Evolutionary conservation across 2,888 invertebrate species (phyloP).

Genomic region (Tuberolachnus salignus): DNA sequence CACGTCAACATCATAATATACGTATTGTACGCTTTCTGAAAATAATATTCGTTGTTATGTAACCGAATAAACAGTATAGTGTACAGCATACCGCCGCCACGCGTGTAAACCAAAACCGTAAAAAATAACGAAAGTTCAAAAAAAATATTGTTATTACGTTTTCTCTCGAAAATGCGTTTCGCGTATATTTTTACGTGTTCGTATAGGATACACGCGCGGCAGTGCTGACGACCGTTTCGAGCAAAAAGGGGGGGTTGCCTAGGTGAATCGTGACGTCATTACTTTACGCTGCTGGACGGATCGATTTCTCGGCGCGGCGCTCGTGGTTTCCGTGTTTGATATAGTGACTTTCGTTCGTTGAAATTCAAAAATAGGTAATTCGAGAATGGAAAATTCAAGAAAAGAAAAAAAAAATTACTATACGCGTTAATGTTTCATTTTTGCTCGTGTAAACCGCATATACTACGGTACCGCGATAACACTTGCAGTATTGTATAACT

Average conservation of each 20-base stretch:
- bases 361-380: slow-evolving; percentile 15
- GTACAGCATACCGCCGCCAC: too few species aligned
- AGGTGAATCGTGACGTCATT: slow-evolving; percentile 55
- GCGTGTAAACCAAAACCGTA: background rate
- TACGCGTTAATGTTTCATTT: too few species aligned
- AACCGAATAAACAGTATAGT: too few species aligned
- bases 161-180: slow-evolving; percentile 11
- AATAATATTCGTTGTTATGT: background rate
- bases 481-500: too few species aligned
- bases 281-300: slow-evolving; percentile 19
- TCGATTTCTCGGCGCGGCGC: slow-evolving; percentile 40
- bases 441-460: too few species aligned
- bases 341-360: slow-evolving; percentile 2
- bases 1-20: too few species aligned
- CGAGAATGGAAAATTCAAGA: background rate
- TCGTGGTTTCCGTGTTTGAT: background rate
- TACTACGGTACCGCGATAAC: too few species aligned
- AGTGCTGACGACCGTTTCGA: slow-evolving; percentile 25
- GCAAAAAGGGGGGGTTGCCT: slow-evolving; percentile 47
- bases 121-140: background rate
- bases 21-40: background rate
- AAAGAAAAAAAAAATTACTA: too few species aligned
- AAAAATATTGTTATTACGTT: background rate
- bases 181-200: too few species aligned
- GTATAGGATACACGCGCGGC: background rate